Evolutionary conservation across 2,797 vertebrate genomes (phyloP), one percentile per base, ranked within the genome.

Genomic region (Avahi laniger): DNA sequence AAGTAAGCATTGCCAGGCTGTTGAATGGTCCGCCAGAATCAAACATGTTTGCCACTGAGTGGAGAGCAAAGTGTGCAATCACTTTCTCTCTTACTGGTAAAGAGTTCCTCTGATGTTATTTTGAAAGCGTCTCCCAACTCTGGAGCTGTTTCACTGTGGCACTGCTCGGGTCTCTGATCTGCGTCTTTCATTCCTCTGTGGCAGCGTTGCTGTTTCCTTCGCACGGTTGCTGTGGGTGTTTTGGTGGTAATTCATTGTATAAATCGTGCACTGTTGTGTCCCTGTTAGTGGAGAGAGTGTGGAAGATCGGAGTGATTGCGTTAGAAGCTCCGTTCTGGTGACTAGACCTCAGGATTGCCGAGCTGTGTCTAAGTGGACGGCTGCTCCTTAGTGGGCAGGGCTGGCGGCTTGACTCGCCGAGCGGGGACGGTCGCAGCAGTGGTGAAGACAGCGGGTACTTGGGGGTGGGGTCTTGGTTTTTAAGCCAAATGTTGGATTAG

Each of bases 251-350:
- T 52, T 33, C 7, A 0, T 20, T 7, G 5, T n/a, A 2, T 18
- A 20, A 18, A 9, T 18, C 13, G 0, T 7, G 14, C 50, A 1
- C 13, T 11, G 0, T 2, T 4, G 0, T 4, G 33, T 52, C 18
- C 2, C 0, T 9, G 1, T 28, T 4, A 12, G 50, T 83, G 50
- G 26, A 35, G 28, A 18, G 14, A 9, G 6, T 8, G 26, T 14
- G n/a, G 61, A 33, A 75, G 24, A 11, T 54, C 38, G 2, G 22
- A 57, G 65, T 22, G 15, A 59, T n/a, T 7, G 15, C 1, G 0
- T 61, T 4, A 7, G 10, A 0, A 3, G 30, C 7, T 52, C 43
- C 6, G 11, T 48, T 17, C 59, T 4, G 22, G 57, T 18, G 48
- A 14, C 28, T 12, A 6, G 54, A 20, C 1, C 9, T 7, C 3